These are phyloP conservation scores for Eupeodes corollae DNA, from an alignment of 1,140 invertebrate genomes.

Conservation along the genomic window DNA sequence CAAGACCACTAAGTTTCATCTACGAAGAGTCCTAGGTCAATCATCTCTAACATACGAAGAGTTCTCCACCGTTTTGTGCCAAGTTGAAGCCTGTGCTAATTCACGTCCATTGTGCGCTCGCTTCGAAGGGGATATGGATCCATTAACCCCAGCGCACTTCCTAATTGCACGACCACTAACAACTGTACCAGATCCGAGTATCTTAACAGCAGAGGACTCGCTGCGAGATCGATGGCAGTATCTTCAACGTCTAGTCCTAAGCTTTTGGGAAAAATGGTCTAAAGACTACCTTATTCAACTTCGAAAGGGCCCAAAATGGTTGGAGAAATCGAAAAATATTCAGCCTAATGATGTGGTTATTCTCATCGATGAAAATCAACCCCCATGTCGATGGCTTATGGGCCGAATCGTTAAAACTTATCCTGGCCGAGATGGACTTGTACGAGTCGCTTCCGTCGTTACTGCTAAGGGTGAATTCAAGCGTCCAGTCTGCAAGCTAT, in stretches of 20 bases:
- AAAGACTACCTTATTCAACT: constrained; percentile 15
- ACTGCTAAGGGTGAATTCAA: no score
- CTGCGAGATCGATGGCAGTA: background rate
- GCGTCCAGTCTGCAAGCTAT: no score
- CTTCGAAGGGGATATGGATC: constrained; percentile 1
- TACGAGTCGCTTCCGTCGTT: no score
- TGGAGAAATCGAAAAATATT: no score
- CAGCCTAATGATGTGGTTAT: no score
- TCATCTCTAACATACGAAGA: constrained; percentile 11
- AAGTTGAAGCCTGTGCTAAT: constrained; percentile 31
- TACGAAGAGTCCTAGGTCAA: constrained; percentile 7
- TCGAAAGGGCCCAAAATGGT: constrained; percentile 25
- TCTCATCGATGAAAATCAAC: constrained; percentile 21
- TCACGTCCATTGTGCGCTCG: constrained; percentile 17
- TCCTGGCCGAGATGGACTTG: no score
- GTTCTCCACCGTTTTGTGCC: constrained; percentile 20
- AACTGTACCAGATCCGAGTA: no score
- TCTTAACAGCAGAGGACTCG: no score
- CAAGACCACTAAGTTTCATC: background rate
- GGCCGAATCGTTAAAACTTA: background rate
- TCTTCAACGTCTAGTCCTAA: background rate
- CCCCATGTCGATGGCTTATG: constrained; percentile 23
- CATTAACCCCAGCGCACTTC: constrained; percentile 31
- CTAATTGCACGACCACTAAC: constrained; percentile 15
- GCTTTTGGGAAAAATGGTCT: no score